Percentiles rank a stretch among this genome's conserved stretches.
phyloP scores from a whole-genome alignment of 2,113 vertebrate genomes.

The Fukomys damarensis region DNA sequence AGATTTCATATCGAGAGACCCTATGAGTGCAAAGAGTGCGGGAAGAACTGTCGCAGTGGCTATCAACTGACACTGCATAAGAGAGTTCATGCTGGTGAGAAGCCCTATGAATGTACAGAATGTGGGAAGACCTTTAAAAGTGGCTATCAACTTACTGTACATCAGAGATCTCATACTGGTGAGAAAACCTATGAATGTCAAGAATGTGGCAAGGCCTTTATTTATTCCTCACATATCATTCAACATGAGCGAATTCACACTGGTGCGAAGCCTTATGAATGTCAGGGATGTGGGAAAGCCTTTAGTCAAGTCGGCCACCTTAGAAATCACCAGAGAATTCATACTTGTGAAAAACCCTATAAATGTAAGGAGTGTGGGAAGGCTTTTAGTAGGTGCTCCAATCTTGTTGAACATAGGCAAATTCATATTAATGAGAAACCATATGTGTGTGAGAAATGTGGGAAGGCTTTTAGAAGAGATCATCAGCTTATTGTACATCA shows the following conservation, averaged over 20 bases:
- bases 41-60: conserved; percentile 56
- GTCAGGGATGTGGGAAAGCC: conserved; percentile 69
- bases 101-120: conserved; percentile 28
- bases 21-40: conserved; percentile 35
- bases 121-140: conserved; percentile 57
- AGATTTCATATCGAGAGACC: conserved; percentile 60
- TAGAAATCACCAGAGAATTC: conserved; percentile 67
- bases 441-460: conserved; percentile 40
- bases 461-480: conserved; percentile 21
- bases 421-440: conserved; percentile 35
- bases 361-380: conserved; percentile 75
- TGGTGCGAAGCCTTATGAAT: conserved; percentile 44
- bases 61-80: conserved; percentile 56
- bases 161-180: conserved; percentile 48
- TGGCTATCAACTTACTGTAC: conserved; percentile 51
- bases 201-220: conserved; percentile 37
- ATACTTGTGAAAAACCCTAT: conserved; percentile 73
- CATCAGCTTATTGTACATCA: conserved; percentile 19
- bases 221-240: conserved; percentile 22
- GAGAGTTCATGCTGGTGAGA: conserved; percentile 41
- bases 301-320: conserved; percentile 58
- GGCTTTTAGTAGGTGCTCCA: conserved; percentile 53
- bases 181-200: conserved; percentile 57
- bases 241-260: conserved; percentile 19
- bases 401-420: conserved; percentile 49